Evolutionary conservation across 53 echinoderm and acorn worm species (phyloP).

Genomic region (Pentamera pediparva): DNA sequence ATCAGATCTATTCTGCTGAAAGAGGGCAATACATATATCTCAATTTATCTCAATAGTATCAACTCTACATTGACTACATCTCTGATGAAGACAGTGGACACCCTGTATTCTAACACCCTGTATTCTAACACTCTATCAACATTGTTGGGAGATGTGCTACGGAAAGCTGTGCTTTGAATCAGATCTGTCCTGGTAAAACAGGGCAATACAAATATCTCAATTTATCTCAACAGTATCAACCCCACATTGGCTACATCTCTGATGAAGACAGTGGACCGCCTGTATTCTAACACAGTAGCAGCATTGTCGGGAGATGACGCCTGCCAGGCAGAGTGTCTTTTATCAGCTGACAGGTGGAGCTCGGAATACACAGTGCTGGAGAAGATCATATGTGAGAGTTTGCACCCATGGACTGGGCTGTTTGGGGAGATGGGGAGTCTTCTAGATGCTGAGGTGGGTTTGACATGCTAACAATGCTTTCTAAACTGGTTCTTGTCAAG

Average conservation of each 20-base stretch:
- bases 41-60: no score
- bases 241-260: constrained; percentile 7
- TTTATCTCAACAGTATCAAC: constrained; percentile 24
- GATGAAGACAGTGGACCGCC: constrained; percentile 19
- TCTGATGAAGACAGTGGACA: no score
- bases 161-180: no score
- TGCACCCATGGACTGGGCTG: constrained; percentile 2
- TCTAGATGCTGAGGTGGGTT: background rate
- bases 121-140: no score
- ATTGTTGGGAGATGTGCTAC: no score
- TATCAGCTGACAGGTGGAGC: constrained; percentile 76
- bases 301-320: constrained; percentile 39
- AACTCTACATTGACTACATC: no score
- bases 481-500: no score
- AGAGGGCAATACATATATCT: no score
- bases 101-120: no score
- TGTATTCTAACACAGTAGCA: background rate
- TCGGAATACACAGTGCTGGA: constrained; percentile 37
- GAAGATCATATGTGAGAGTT: background rate
- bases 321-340: constrained; percentile 49
- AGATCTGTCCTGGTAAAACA: no score
- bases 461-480: background rate
- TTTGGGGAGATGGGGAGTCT: background rate
- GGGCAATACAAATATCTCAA: no score
- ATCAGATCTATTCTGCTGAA: no score